Conservation (phyloP, 2,113 vertebrate species). For the Dunckerocampus dactyliophorus region DNA sequence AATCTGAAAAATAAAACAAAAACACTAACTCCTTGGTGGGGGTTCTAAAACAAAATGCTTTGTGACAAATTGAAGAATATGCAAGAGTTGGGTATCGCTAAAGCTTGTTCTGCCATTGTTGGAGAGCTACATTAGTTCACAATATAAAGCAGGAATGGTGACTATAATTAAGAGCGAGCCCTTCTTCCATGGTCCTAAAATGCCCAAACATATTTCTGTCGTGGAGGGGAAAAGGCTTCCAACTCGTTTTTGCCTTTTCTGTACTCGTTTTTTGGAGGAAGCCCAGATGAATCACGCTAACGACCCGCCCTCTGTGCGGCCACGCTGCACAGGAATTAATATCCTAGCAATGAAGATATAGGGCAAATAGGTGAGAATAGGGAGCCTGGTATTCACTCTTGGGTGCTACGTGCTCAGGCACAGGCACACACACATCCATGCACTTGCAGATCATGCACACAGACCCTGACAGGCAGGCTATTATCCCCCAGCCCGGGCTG, state of each 20-base stretch:
- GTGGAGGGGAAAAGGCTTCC: conserved; percentile 34
- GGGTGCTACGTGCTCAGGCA: conserved; percentile 55
- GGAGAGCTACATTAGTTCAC: conserved; percentile 16
- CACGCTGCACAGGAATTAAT: conserved; percentile 80
- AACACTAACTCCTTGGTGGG: neutral
- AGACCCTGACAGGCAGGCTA: conserved; percentile 72
- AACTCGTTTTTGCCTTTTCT: conserved; percentile 37
- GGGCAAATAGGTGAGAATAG: conserved; percentile 84
- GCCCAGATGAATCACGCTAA: conserved; percentile 73
- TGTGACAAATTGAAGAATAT: neutral
- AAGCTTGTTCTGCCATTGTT: neutral
- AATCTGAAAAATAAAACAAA: neutral
- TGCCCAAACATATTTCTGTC: conserved; percentile 38
- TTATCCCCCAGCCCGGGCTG: conserved; percentile 78
- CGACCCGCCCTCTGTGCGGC: conserved; percentile 57
- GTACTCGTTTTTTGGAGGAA: conserved; percentile 51
- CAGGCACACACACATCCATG: conserved; percentile 42
- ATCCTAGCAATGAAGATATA: conserved; percentile 76
- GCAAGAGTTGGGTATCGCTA: neutral
- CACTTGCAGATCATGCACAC: conserved; percentile 51
- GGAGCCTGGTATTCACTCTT: conserved; percentile 67
- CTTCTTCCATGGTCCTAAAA: conserved; percentile 41
- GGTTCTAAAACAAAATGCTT: neutral
- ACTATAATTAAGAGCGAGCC: conserved; percentile 36
- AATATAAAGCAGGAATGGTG: conserved; percentile 10